Conservation (phyloP, 2,888 invertebrate species). For the Pharmacophagus antenor region DNA sequence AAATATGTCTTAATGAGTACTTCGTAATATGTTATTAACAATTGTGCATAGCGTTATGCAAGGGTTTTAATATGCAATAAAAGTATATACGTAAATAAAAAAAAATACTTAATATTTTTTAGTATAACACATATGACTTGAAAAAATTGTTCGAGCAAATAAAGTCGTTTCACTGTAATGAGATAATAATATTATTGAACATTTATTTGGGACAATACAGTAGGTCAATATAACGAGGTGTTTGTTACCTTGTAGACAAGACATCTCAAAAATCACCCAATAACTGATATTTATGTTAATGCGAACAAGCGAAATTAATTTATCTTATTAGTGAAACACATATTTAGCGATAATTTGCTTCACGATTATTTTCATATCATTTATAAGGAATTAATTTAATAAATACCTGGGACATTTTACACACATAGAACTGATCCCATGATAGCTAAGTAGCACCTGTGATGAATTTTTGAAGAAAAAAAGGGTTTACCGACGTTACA, state of each 20-base stretch:
- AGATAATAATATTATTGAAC: neutral
- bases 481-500: too few relatives aligned
- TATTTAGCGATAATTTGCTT: neutral
- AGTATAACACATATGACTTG: too few relatives aligned
- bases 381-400: neutral
- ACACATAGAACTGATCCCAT: too few relatives aligned
- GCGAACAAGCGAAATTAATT: conserved; percentile 8
- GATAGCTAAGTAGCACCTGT: too few relatives aligned
- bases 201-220: neutral
- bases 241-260: conserved; percentile 12
- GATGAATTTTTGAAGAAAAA: too few relatives aligned
- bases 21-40: too few relatives aligned
- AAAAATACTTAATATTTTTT: too few relatives aligned
- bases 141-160: neutral
- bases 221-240: conserved; percentile 5
- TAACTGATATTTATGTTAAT: conserved; percentile 24
- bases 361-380: neutral
- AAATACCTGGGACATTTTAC: too few relatives aligned
- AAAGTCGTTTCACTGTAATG: neutral
- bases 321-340: conserved; percentile 2
- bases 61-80: too few relatives aligned
- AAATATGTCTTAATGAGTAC: too few relatives aligned
- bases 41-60: too few relatives aligned
- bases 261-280: conserved; percentile 12
- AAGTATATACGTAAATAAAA: too few relatives aligned